These are phyloP conservation scores for Meliscaeva auricollis DNA, from an alignment of 2,888 invertebrate genomes.

Conservation along the genomic window DNA sequence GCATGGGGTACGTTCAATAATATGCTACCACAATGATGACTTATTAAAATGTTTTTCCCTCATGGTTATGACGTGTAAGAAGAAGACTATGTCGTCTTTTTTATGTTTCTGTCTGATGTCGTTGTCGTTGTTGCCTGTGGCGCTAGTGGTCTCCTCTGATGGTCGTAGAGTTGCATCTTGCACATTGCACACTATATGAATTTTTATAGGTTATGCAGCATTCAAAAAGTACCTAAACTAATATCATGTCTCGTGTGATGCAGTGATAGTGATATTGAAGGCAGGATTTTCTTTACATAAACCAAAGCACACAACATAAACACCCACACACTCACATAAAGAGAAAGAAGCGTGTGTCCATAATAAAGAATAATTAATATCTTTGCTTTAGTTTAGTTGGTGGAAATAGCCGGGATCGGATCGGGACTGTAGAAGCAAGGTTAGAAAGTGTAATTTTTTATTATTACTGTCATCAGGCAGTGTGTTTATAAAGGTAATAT, in stretches of 20 bases:
- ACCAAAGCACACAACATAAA: conserved; percentile 2
- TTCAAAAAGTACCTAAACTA: conserved; percentile 10
- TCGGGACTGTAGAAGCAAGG: background rate
- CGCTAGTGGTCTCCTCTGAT: conserved; percentile 10
- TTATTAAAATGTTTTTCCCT: conserved; percentile 73
- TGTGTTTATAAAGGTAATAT: conserved; percentile 60
- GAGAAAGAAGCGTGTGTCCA: conserved; percentile 49
- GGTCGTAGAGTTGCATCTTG: conserved; percentile 17
- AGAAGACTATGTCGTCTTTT: conserved; percentile 44
- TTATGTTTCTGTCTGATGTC: conserved; percentile 35
- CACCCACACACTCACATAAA: background rate
- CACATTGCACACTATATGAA: conserved; percentile 1
- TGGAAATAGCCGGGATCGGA: background rate
- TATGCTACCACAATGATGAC: conserved; percentile 65
- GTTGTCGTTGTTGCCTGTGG: conserved; percentile 15
- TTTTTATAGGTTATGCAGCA: conserved; percentile 9
- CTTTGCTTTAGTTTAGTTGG: conserved; percentile 51
- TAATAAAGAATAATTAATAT: conserved; percentile 68
- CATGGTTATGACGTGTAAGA: conserved; percentile 70
- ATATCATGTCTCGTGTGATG: background rate
- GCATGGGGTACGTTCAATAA: conserved; percentile 53
- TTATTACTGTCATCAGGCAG: conserved; percentile 63
- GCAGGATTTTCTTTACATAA: background rate
- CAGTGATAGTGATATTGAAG: background rate
- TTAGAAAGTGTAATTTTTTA: conserved; percentile 65